Base-by-base conservation (phyloP, 2,113 vertebrate species). In the Platichthys flesus region DNA sequence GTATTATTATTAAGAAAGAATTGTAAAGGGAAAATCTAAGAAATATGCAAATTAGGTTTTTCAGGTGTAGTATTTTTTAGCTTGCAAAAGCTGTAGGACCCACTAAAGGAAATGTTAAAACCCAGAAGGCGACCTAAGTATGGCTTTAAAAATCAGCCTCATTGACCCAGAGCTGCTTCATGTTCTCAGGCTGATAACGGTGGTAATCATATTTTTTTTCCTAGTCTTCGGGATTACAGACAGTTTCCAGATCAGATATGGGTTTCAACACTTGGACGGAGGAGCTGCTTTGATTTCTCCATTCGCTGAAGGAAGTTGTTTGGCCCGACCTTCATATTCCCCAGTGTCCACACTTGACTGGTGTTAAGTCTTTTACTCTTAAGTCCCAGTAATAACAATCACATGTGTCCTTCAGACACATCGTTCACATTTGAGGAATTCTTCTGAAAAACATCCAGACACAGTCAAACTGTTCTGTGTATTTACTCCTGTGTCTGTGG, bases 241-340 rank as follows among this genome's bases (percentile, higher is more conserved):
- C 64, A 56, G 49, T 52, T 62, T 64, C 79, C 88, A 82, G 67
- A 87, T 89, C 74, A 84, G 73, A 89, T 86, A 73, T 20, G 37
- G 20, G 64, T 75, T 72, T 86, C 37, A 76, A n/a, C 7, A 20
- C 74, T 31, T 31, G 31, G 31, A 31, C 31, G 31, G 31, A 31
- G 31, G 31, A 31, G 45, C 60, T 64, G 58, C 16, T 70, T 76
- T 84, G 23, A 71, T 82, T 85, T 78, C 45, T 68, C 56, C 15
- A 9, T 66, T 74, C 4, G 60, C 18, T 71, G 5, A 12, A 35
- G 37, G 35, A 77, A 75, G 73, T 68, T 0, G 63, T 76, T 87
- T 81, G 67, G 71, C 75, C 65, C 63, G 78, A 78, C 62, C 0
- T 66, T 63, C 26, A 37, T 21, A 54, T 79, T 57, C 57, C 71